Conservation (phyloP, 2,888 invertebrate species). For the Aporophyla nigra region DNA sequence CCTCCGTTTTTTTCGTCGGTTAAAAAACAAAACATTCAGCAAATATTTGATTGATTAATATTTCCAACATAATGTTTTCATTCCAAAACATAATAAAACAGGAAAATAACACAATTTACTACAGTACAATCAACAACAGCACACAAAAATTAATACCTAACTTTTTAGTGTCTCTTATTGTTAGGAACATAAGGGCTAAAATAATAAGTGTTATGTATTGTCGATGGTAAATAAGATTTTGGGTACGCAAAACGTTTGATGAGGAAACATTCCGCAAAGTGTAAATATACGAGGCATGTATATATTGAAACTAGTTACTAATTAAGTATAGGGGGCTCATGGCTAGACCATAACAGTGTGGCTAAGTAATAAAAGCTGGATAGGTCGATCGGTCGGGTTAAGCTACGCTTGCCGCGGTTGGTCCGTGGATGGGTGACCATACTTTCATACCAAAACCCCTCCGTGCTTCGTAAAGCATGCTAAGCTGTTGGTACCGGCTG, state of each 20-base stretch:
- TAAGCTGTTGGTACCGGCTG: too few relatives aligned
- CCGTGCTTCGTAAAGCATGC: too few relatives aligned
- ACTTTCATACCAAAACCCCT: too few relatives aligned
- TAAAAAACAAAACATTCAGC: constrained; percentile 21
- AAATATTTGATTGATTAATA: constrained; percentile 4
- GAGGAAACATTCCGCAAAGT: constrained; percentile 26
- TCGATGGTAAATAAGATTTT: background rate
- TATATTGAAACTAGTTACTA: background rate
- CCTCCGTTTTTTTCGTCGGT: too few relatives aligned
- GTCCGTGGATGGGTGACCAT: too few relatives aligned
- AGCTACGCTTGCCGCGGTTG: too few relatives aligned
- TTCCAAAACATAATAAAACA: constrained; percentile 33
- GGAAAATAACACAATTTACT: constrained; percentile 58
- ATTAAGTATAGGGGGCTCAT: background rate
- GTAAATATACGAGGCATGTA: constrained; percentile 9
- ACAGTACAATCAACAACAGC: background rate
- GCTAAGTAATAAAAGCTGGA: too few relatives aligned
- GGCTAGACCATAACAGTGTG: background rate
- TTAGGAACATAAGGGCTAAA: constrained; percentile 4
- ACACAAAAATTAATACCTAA: background rate
- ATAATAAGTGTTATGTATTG: background rate
- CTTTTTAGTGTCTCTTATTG: background rate
- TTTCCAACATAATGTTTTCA: constrained; percentile 44
- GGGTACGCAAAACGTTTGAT: constrained; percentile 25
- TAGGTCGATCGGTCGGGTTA: too few relatives aligned